Base-by-base conservation (phyloP, 2,797 vertebrate genomes). In the Schizopygopsis malacanthus region DNA sequence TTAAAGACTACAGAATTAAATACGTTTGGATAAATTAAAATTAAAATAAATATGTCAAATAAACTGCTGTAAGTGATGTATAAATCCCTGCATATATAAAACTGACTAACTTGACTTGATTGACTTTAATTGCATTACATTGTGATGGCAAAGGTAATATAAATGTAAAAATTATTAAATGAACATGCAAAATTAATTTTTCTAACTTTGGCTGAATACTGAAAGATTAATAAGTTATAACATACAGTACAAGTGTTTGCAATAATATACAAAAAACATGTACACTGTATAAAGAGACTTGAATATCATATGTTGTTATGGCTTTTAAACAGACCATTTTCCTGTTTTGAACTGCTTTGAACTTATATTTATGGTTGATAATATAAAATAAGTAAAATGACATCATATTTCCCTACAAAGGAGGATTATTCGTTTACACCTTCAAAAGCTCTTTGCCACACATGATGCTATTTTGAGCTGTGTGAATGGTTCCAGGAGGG, bases 391-490 rank as follows among this genome's bases (percentile, higher is more conserved):
- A 37, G 75, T 79, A n/a, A 61, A 78, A 78, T 71, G 41, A n/a
- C 67, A 79, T 61, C 76, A 63, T n/a, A 47, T 79, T 47, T 79
- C 67, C 33, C 76, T 20, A 61, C 65, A 77, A 77, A 45, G 61
- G 50, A 45, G 63, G 70, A 80, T 71, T 70, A 77, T 81, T 81
- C 6, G 9, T 25, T 63, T 43, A 37, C 63, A 72, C 76, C 10
- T 70, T 87, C 76, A 84, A 63, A 82, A 67, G 82, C 82, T 82
- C 69, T 78, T 65, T 71, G 82, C 79, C 54, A 59, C 71, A 61
- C 77, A 71, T 75, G 43, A 81, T 84, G 83, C 86, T 90, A 87
- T 90, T 89, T 88, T 83, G 39, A 85, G 80, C 78, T 69, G 28
- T 41, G 39, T 52, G 47, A 69, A 76, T 47, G 39, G 0, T 76